phyloP scores from a whole-genome alignment of 2,113 vertebrate genomes.

The Menura novaehollandiae region DNA sequence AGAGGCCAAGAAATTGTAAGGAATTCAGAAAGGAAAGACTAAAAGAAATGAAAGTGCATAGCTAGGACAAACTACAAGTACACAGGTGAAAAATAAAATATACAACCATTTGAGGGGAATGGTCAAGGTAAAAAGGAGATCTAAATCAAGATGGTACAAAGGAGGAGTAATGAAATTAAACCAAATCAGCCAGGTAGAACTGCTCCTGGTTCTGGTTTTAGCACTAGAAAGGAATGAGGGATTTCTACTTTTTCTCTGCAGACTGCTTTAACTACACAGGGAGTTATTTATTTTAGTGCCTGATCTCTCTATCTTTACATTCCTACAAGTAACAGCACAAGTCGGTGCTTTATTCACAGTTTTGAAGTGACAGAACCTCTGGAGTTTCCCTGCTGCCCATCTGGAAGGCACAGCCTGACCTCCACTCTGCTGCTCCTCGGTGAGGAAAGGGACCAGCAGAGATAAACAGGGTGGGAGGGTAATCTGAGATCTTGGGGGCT shows the following conservation, averaged over 20 bases:
- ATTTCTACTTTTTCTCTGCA: neutral
- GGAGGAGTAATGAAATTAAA: neutral
- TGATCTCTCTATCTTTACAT: neutral
- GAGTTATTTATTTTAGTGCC: neutral
- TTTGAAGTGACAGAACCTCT: neutral
- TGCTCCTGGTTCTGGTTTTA: neutral
- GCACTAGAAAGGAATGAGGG: neutral
- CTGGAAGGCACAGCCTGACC: neutral
- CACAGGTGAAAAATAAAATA: neutral
- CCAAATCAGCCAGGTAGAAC: neutral
- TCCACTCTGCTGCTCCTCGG: neutral
- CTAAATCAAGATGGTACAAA: neutral
- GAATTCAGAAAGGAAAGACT: conserved; percentile 64
- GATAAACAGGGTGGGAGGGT: neutral
- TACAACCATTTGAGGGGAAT: neutral
- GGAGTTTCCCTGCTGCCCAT: neutral
- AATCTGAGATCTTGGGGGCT: neutral
- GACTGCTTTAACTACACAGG: neutral
- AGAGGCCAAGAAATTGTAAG: conserved; percentile 1
- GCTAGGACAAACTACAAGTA: conserved; percentile 24
- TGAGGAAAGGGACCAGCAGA: neutral
- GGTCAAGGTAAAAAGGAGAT: neutral
- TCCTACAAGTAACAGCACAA: neutral
- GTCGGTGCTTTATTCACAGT: neutral
- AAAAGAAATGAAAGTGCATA: neutral